phyloP scores from a whole-genome alignment of 2,888 invertebrate species.

The Mesorhabditis sp. region DNA sequence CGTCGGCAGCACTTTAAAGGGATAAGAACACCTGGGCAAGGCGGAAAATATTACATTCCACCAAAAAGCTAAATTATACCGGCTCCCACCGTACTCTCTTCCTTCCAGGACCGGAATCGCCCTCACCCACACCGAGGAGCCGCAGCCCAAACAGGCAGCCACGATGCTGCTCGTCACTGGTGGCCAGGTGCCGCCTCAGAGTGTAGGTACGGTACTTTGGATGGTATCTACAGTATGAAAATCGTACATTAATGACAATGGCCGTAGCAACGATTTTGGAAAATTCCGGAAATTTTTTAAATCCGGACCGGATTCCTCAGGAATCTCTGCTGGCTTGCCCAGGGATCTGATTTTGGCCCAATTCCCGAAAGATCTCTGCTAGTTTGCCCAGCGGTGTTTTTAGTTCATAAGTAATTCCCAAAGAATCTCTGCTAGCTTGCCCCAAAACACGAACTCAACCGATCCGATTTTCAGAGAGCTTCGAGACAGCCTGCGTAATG shows the following conservation, averaged over 20 bases:
- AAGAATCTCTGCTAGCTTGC: background rate
- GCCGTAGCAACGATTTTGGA: too few species aligned
- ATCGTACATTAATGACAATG: too few species aligned
- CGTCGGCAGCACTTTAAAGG: too few species aligned
- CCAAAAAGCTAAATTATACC: too few species aligned
- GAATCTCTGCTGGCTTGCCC: background rate
- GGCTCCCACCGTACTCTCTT: background rate
- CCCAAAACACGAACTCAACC: background rate
- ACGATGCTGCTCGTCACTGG: constrained; percentile 83
- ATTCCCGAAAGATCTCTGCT: background rate
- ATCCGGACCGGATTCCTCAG: too few species aligned
- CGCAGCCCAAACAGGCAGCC: constrained; percentile 77
- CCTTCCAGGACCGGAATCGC: constrained; percentile 22
- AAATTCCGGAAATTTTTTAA: too few species aligned
- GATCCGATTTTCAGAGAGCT: constrained; percentile 57
- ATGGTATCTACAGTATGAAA: too few species aligned
- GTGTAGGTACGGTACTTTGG: constrained; percentile 21
- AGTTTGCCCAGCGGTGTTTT: background rate
- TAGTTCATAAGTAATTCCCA: background rate
- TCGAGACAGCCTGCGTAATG: constrained; percentile 85
- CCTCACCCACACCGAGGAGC: constrained; percentile 38
- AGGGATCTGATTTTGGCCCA: background rate
- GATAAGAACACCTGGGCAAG: too few species aligned
- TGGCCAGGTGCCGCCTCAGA: constrained; percentile 68
- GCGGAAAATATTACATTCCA: too few species aligned